Evolutionary conservation across 2,888 invertebrate genomes (phyloP), one percentile per base, ranked within the genome.

Genomic region (Yponomeuta cagnagella): DNA sequence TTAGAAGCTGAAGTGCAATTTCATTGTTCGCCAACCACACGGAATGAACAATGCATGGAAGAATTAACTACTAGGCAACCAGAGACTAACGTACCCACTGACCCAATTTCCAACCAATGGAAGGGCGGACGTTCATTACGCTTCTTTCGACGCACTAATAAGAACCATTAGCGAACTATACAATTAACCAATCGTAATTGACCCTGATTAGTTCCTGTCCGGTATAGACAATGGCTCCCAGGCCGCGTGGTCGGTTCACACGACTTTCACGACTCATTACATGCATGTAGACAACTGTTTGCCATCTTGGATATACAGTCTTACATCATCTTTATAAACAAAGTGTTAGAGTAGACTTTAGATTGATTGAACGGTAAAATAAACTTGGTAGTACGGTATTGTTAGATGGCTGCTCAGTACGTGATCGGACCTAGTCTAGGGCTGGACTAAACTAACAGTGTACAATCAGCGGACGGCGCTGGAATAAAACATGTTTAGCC

Each of bases 241-340:
- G 72, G 74, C 52, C 78, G 76, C 79, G 77, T 78, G 78, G 77
- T 68, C 30, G 12, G 84, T 89, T 90, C 88, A 82, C 89, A 88
- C 83, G 84, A 81, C 87, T 89, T 89, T 90, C 89, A 82, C 89
- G 80, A 82, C 73, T 79, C 83, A 89, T 88, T 87, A 85, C 81
- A 75, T 78, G 80, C 75, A 77, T 74, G 76, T 74, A 87, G 10
- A 65, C 65, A 52, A 15, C 48, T 52, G 30, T 10, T 5, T 58
- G 52, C 12, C 52, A 15, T 58, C 52, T 15, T 58, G 1, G 52
- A 58, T 52, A 52, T 15, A 8, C 12, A 68, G 68, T 43, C 43
- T 43, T 43, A 43, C 43, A 43, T 43, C 5, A 43, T 43, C 43
- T 43, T 43, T 43, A 48, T 8, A 1, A 8, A 43, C 43, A 43